Conservation (phyloP, 2,113 vertebrate species). For the Semicossyphus pulcher region DNA sequence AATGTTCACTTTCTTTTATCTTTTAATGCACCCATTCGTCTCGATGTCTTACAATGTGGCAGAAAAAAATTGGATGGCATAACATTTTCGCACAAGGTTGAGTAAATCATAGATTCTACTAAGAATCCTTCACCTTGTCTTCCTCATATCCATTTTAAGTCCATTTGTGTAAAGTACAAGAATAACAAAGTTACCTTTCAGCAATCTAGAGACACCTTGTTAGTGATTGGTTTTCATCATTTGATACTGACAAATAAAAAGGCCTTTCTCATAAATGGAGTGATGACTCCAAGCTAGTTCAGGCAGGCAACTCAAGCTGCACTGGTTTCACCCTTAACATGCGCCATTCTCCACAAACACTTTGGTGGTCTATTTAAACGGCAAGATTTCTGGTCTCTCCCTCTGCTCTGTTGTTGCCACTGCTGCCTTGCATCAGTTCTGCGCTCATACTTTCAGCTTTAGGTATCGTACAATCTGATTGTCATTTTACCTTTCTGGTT, state of each 20-base stretch:
- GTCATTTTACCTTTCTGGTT: too few relatives aligned
- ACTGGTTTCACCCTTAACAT: too few relatives aligned
- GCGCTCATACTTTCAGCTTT: too few relatives aligned
- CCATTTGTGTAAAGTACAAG: constrained; percentile 27
- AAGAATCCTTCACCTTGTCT: constrained; percentile 47
- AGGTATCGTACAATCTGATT: too few relatives aligned
- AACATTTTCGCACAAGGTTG: constrained; percentile 59
- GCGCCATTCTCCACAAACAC: too few relatives aligned
- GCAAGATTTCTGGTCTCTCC: too few relatives aligned
- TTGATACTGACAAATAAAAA: constrained; percentile 37
- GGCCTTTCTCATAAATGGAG: constrained; percentile 8
- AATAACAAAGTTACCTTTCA: constrained; percentile 11
- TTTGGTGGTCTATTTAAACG: too few relatives aligned
- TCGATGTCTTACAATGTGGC: constrained; percentile 69
- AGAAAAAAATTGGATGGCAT: constrained; percentile 59
- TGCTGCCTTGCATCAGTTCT: too few relatives aligned
- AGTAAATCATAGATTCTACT: constrained; percentile 71
- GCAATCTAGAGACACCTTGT: constrained; percentile 12
- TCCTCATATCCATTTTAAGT: constrained; percentile 50
- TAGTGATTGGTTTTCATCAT: constrained; percentile 1
- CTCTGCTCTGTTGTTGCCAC: too few relatives aligned
- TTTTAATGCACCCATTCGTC: constrained; percentile 82
- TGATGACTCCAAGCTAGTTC: too few relatives aligned
- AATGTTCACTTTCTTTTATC: constrained; percentile 75
- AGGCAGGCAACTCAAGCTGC: too few relatives aligned